A percentile compares a stretch with the other conserved stretches of the same genome.
Evolutionary conservation across 2,888 invertebrate species (phyloP).

Genomic region (Callimorpha dominula): DNA sequence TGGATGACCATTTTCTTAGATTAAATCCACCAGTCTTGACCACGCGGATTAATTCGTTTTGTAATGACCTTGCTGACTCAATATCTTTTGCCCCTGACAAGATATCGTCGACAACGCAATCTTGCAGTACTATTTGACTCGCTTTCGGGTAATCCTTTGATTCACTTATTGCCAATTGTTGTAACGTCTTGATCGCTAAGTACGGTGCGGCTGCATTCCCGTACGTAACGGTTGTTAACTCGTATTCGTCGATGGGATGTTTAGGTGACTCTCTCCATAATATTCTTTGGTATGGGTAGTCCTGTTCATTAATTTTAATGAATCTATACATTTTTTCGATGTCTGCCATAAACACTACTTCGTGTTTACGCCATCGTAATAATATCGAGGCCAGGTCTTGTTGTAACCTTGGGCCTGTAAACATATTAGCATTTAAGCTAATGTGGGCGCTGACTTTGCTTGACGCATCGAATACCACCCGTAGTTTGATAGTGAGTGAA

Average conservation of each 20-base stretch:
- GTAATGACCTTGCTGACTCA: too few relatives aligned
- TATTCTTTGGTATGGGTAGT: not conserved
- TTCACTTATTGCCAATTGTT: not conserved
- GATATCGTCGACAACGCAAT: too few relatives aligned
- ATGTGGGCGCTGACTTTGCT: too few relatives aligned
- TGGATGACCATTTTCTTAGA: conserved; percentile 21
- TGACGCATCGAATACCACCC: too few relatives aligned
- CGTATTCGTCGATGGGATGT: conserved; percentile 3
- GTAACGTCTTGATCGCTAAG: not conserved
- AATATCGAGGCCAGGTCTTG: too few relatives aligned
- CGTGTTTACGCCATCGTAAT: too few relatives aligned
- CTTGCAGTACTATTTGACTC: too few relatives aligned
- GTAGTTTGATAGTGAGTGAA: too few relatives aligned
- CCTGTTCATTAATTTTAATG: conserved; percentile 2
- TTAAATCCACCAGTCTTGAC: conserved; percentile 12
- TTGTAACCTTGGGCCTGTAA: too few relatives aligned
- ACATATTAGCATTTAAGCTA: too few relatives aligned
- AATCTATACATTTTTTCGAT: conserved; percentile 13
- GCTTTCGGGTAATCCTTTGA: too few relatives aligned
- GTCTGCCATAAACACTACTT: not conserved
- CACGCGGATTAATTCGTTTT: conserved; percentile 13
- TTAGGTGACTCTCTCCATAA: conserved; percentile 1
- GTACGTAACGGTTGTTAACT: not conserved
- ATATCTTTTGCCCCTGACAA: too few relatives aligned
- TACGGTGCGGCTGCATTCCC: not conserved